Evolutionary conservation across 1,140 invertebrate species (phyloP), one percentile per base, ranked within the genome.

Genomic region (Lordiphosa clarofinis): DNA sequence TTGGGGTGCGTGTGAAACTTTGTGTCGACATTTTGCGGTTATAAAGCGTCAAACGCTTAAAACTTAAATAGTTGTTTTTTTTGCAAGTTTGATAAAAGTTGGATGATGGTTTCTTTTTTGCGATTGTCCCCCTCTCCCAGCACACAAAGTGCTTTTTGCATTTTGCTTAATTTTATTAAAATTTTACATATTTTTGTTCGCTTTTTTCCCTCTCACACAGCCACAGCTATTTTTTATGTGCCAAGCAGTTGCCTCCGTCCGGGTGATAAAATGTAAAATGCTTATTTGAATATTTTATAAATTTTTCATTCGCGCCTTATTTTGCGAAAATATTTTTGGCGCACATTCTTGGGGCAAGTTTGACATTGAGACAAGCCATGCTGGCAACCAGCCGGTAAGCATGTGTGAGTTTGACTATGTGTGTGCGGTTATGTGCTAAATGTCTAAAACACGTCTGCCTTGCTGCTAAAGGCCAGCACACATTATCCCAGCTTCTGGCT

Each of bases 261-360:
- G 49, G 59, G 68, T 62, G 57, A 66, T 67, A 66, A 75, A 75
- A 75, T 61, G 67, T 62, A 63, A n/a, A 86, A 74, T 66, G 71
- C 54, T 86, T 76, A 68, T 82, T 86, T 87, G 69, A 78, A 87
- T 87, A 78, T 82, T 82, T 86, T 82, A 87, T 86, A 78, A 64
- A 87, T 86, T 73, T 86, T 86, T 82, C 75, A 86, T 86, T 87
- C 73, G 73, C 82, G 75, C 82, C 72, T 81, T 82, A 69, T 81
- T 86, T 86, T 56, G 56, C 75, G 71, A 81, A 53, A 81, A 76
- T 69, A 82, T 76, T 78, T 82, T 87, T 72, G 28, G 64, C 68
- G 72, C 81, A 79, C 81, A 74, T 86, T 76, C 61, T 59, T 62
- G 53, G 61, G 46, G 44, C 42, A 84, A 84, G 78, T 82, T 84